These are phyloP conservation scores for Heliconius hermathena DNA, from an alignment of 1,140 invertebrate genomes.

Conservation along the genomic window DNA sequence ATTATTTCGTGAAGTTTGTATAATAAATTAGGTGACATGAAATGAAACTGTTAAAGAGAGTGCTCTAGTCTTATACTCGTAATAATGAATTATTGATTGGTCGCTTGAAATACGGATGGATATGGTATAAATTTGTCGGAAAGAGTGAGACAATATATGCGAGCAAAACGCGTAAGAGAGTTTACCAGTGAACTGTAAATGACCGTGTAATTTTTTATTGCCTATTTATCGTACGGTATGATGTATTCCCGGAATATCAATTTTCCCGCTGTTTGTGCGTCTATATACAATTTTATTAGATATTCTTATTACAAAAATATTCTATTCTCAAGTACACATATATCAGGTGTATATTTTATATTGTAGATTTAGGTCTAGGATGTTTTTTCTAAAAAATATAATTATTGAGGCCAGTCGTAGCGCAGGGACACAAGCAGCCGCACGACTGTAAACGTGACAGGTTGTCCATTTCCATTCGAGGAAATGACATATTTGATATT, in stretches of 20 bases:
- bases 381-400: no score
- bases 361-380: no score
- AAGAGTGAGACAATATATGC: conserved; percentile 32
- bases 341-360: background rate
- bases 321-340: background rate
- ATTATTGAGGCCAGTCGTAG: no score
- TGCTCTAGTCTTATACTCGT: conserved; percentile 25
- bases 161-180: conserved; percentile 16
- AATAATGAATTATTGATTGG: conserved; percentile 46
- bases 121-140: conserved; percentile 35
- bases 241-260: conserved; percentile 26
- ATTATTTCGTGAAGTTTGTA: no score
- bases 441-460: no score
- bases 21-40: no score
- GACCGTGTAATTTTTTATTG: conserved; percentile 32
- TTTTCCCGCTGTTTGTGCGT: background rate
- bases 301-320: background rate
- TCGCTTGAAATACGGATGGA: conserved; percentile 36
- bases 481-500: no score
- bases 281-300: background rate
- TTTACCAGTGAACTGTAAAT: conserved; percentile 25
- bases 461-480: no score
- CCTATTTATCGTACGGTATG: conserved; percentile 23
- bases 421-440: no score
- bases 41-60: conserved; percentile 39